Conservation (phyloP, 2,888 invertebrate species). For the Troglohyphantes excavatus region DNA sequence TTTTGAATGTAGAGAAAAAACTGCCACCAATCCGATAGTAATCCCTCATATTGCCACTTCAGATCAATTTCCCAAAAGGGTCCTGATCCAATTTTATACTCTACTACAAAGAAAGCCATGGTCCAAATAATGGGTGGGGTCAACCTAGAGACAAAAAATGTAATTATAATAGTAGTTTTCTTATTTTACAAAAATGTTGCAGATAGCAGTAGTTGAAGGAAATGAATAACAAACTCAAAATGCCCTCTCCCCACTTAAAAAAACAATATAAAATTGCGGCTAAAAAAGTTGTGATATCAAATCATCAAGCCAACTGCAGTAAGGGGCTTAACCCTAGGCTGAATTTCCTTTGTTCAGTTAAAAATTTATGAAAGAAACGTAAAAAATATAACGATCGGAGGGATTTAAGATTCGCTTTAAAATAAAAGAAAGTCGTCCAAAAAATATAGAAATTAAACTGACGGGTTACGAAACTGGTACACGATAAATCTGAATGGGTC, state of each 20-base stretch:
- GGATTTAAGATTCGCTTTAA: too few species aligned
- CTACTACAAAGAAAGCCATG: constrained; percentile 51
- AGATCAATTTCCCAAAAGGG: constrained; percentile 74
- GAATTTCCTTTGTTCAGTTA: neutral
- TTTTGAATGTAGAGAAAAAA: constrained; percentile 78
- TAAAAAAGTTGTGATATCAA: too few species aligned
- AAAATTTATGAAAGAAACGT: neutral
- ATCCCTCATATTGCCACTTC: constrained; percentile 38
- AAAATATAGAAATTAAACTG: too few species aligned
- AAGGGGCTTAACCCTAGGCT: neutral
- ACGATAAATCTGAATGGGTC: too few species aligned
- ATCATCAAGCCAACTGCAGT: too few species aligned
- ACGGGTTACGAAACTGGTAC: too few species aligned
- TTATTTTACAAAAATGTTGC: too few species aligned
- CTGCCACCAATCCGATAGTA: constrained; percentile 76
- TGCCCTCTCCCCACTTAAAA: neutral
- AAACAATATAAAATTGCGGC: neutral
- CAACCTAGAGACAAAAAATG: constrained; percentile 61
- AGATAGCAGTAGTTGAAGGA: neutral
- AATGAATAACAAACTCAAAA: neutral
- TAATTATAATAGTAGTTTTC: too few species aligned
- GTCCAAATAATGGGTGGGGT: constrained; percentile 73
- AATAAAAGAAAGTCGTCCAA: too few species aligned
- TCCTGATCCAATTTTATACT: constrained; percentile 75
- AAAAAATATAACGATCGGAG: too few species aligned